phyloP scores from a whole-genome alignment of 2,113 vertebrate genomes.

The Antigone vipio region DNA sequence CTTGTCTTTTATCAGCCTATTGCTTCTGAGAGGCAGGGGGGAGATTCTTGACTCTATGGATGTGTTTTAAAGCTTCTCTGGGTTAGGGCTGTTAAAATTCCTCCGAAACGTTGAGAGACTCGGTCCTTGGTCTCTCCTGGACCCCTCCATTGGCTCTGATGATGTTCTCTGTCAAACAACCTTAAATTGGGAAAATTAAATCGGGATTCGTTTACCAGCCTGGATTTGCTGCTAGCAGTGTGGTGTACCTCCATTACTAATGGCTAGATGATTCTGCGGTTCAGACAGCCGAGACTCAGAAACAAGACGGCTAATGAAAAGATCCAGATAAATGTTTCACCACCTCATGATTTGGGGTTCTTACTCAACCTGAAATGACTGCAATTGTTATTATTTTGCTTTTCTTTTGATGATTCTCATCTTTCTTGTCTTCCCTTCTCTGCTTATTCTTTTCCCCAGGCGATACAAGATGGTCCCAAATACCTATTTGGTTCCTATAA shows the following conservation, averaged over 20 bases:
- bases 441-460: not conserved
- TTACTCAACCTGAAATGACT: not conserved
- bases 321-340: not conserved
- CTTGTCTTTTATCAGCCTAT: not conserved
- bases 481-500: constrained; percentile 16
- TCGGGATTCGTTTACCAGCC: not conserved
- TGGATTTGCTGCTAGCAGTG: not conserved
- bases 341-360: not conserved
- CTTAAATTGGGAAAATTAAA: not conserved
- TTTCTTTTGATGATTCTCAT: not conserved
- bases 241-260: not conserved
- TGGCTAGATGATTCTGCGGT: not conserved
- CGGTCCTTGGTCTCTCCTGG: not conserved
- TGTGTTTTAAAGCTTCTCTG: not conserved
- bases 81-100: not conserved
- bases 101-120: not conserved
- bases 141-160: not conserved
- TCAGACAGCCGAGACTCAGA: not conserved
- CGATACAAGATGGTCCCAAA: not conserved
- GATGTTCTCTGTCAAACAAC: not conserved
- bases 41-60: not conserved
- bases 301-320: not conserved
- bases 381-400: not conserved
- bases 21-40: not conserved
- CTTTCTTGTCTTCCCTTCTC: not conserved